phyloP scores from a whole-genome alignment of 2,888 invertebrate genomes.

The Hanleya hanleyi region DNA sequence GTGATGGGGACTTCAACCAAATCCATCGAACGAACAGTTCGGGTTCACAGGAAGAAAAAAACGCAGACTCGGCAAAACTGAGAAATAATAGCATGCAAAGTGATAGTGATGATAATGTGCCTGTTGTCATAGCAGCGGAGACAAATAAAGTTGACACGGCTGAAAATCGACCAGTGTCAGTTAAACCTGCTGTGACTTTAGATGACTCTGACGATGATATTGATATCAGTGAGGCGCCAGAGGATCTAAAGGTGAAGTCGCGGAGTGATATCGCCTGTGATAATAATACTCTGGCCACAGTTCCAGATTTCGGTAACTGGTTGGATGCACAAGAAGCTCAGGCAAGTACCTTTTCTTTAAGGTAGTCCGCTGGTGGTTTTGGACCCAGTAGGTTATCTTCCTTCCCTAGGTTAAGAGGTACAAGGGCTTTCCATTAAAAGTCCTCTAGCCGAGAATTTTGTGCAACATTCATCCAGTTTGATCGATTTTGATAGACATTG shows the following conservation, averaged over 20 bases:
- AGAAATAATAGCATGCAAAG: too few species aligned
- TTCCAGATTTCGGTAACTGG: conserved; percentile 1
- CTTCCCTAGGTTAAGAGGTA: too few species aligned
- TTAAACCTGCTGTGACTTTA: background rate
- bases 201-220: conserved; percentile 4
- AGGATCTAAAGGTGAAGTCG: background rate
- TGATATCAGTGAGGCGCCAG: conserved; percentile 5
- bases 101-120: background rate
- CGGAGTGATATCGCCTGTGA: background rate
- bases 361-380: too few species aligned
- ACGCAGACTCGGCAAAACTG: background rate
- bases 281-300: background rate
- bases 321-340: conserved; percentile 4
- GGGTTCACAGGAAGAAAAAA: background rate
- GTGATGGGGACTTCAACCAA: background rate
- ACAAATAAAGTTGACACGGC: background rate
- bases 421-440: too few species aligned
- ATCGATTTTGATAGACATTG: too few species aligned
- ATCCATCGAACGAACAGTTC: background rate
- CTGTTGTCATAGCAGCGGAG: background rate
- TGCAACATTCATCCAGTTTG: too few species aligned
- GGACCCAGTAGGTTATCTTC: too few species aligned
- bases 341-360: too few species aligned
- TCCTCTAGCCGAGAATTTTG: too few species aligned
- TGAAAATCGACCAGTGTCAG: background rate